Percentiles rank a stretch among this genome's conserved stretches.
phyloP scores from a whole-genome alignment of 1,140 invertebrate species.

The Scaptomyza hsui region DNA sequence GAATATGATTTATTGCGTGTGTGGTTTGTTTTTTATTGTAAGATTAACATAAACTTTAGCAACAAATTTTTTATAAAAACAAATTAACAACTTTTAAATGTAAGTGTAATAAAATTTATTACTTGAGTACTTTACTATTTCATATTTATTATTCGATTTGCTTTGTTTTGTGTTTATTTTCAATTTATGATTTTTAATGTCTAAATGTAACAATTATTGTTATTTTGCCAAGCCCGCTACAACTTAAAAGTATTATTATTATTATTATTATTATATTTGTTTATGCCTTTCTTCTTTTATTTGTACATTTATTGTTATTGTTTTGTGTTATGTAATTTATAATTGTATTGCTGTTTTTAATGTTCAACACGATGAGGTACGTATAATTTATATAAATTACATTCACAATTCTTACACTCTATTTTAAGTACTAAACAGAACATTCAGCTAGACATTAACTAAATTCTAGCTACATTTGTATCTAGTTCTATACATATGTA shows the following conservation, averaged over 20 bases:
- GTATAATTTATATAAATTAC: constrained; percentile 68
- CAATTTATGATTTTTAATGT: constrained; percentile 23
- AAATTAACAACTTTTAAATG: constrained; percentile 72
- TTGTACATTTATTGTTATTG: constrained; percentile 70
- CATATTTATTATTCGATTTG: constrained; percentile 44
- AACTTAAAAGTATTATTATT: constrained; percentile 47
- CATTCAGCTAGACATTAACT: constrained; percentile 39
- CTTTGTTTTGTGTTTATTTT: constrained; percentile 29
- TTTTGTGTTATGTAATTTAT: constrained; percentile 51
- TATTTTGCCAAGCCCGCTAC: constrained; percentile 70
- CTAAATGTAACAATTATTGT: constrained; percentile 16
- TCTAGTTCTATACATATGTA: constrained; percentile 2
- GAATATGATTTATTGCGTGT: constrained; percentile 44
- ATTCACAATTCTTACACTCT: constrained; percentile 1
- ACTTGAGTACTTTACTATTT: constrained; percentile 68
- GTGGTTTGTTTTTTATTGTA: constrained; percentile 37
- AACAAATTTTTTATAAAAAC: constrained; percentile 74
- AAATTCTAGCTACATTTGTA: constrained; percentile 31
- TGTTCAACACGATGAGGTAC: constrained; percentile 79
- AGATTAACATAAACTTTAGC: constrained; percentile 72
- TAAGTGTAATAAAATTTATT: constrained; percentile 61
- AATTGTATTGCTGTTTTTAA: constrained; percentile 70
- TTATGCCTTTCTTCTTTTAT: constrained; percentile 28
- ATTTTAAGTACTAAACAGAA: constrained; percentile 11
- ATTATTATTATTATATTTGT: constrained; percentile 7